Base-by-base conservation (phyloP, 2,888 invertebrate species). In the Vanessa cardui region DNA sequence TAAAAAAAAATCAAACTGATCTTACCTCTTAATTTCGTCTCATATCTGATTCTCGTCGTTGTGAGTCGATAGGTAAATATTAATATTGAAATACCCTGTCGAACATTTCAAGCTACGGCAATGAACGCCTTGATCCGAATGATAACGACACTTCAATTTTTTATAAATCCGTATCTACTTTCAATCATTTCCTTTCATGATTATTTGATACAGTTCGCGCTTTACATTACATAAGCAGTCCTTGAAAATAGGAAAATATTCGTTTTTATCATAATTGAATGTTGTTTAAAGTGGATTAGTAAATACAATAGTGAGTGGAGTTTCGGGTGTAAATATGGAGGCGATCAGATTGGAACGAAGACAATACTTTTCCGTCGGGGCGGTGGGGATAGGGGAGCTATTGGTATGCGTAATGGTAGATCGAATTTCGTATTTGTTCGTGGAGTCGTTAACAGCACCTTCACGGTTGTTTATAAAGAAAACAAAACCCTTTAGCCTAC, bases 401-500 rank as follows among this genome's bases (percentile, higher is more conserved):
- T 91, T 90, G 90, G 90, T 92, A 90, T 90, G 89, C 88, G 90
- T 89, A 90, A 91, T 92, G 86, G 89, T 83, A 87, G 90, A 92
- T 92, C 90, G 89, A 92, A 91, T 92, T 92, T 92, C 90, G 90
- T 92, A 90, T 92, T 92, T 92, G 90, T 91, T 90, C 88, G 84
- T 84, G 83, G 90, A 89, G 89, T 92, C 89, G 90, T 91, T 92
- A 92, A 83, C 90, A 85, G 87, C 90, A 90, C 91, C 91, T 92
- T 87, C 87, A 82, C 84, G 85, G 82, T 88, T 91, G 89, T 90
- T 90, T 90, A 87, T 89, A 90, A 91, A 90, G 90, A 91, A 92
- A 92, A 91, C 89, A 91, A 87, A 90, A 88, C 89, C 90, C 88
- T 89, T 88, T 83, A 80, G 83, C 79, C 54, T 21, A 31, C 79